Conservation (phyloP, 2,888 invertebrate species). For the Ephialtes manifestator region DNA sequence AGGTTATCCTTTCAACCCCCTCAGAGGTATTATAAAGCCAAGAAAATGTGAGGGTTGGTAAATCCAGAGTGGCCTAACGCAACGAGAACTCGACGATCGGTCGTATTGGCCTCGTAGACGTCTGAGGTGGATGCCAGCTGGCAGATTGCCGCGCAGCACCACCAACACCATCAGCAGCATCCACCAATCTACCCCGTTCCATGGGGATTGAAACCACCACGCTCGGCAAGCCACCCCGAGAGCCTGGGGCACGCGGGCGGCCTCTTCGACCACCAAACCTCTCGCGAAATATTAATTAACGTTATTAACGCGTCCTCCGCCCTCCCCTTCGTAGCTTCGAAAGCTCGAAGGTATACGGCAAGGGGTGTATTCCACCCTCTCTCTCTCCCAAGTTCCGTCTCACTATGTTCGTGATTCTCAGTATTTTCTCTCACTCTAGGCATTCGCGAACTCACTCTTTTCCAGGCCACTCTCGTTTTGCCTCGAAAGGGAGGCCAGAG, state of each 20-base stretch:
- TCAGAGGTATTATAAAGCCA: constrained; percentile 15
- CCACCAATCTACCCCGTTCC: constrained; percentile 47
- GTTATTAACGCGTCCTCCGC: constrained; percentile 88
- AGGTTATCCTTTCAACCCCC: background rate
- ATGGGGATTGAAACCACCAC: constrained; percentile 53
- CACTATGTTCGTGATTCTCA: constrained; percentile 57
- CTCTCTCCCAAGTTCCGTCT: constrained; percentile 66
- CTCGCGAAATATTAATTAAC: constrained; percentile 89
- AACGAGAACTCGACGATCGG: constrained; percentile 62
- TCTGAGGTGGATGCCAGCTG: constrained; percentile 82
- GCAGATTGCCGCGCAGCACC: constrained; percentile 81
- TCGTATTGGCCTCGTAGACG: constrained; percentile 70
- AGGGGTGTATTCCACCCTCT: constrained; percentile 68
- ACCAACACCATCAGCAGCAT: constrained; percentile 46
- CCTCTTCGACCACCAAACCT: constrained; percentile 84
- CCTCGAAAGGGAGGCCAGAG: constrained; percentile 45
- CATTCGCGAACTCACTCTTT: constrained; percentile 71
- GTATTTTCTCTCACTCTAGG: constrained; percentile 54
- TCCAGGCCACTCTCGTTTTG: constrained; percentile 67
- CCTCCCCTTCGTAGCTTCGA: constrained; percentile 77
- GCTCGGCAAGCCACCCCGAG: constrained; percentile 64
- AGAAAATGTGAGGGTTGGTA: constrained; percentile 53
- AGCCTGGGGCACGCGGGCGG: constrained; percentile 57
- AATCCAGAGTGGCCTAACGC: constrained; percentile 51
- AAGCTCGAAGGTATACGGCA: constrained; percentile 78